Conservation (phyloP, 2,797 vertebrate species). For the Moxostoma hubbsi region DNA sequence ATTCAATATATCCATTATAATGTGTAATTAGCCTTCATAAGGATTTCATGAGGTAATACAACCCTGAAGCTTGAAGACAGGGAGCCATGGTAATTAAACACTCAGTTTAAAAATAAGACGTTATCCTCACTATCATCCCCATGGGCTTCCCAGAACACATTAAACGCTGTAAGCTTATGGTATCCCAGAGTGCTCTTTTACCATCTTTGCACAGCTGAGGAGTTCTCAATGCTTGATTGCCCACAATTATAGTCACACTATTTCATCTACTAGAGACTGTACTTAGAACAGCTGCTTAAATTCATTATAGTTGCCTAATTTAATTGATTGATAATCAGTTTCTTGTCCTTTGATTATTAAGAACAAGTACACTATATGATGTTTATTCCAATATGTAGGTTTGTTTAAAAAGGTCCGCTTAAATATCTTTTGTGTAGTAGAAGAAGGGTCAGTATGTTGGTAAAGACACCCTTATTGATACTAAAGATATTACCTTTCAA, state of each 20-base stretch:
- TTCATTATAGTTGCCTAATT: background rate
- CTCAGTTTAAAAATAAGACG: conserved; percentile 46
- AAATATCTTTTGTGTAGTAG: too few relatives aligned
- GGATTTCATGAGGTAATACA: conserved; percentile 66
- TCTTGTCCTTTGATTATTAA: background rate
- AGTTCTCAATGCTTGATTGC: conserved; percentile 24
- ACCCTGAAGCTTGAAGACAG: conserved; percentile 32
- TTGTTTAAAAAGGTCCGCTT: too few relatives aligned
- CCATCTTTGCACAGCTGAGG: conserved; percentile 21
- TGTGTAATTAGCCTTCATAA: conserved; percentile 69
- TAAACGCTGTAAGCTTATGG: conserved; percentile 18
- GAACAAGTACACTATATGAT: background rate
- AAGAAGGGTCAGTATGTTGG: too few relatives aligned
- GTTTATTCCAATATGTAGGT: too few relatives aligned
- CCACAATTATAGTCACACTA: conserved; percentile 18
- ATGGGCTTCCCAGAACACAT: conserved; percentile 33
- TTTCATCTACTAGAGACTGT: conserved; percentile 4
- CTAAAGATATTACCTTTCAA: too few relatives aligned
- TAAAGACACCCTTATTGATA: too few relatives aligned
- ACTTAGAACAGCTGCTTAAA: conserved; percentile 1
- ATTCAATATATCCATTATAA: conserved; percentile 61
- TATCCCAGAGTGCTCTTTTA: conserved; percentile 4
- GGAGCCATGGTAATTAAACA: conserved; percentile 57
- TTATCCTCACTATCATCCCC: conserved; percentile 48
- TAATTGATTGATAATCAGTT: conserved; percentile 1